Evolutionary conservation across 37 sponge, comb jelly and placozoan genomes (phyloP), one percentile per base, ranked within the genome.

Genomic region (Corticium candelabrum): DNA sequence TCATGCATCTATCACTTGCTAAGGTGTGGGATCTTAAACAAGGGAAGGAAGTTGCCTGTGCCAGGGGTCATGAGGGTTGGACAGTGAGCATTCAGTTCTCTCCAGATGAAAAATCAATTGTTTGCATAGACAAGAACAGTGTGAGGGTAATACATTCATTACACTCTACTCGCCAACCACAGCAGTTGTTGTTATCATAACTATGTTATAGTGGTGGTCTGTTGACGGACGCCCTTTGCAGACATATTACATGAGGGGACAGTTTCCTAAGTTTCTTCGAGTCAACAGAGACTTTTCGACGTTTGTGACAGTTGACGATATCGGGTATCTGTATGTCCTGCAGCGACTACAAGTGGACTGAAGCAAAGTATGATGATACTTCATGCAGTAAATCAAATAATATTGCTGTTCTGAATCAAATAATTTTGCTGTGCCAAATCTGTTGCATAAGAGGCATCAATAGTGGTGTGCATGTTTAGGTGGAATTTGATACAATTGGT

Each of bases 251-350:
- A 39, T 90, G 41, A 90, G 83, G 39, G 84, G 87, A 39, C 78
- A 83, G 0, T 90, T 86, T 83, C 84, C 86, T 7, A 90, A 90
- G 43, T 80, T 79, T 73, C 69, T 86, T 5, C 76, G 68, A 39
- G 85, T 90, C 78, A 81, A 81, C 2, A 79, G 84, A 2, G 87
- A 90, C 37, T 90, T 90, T 68, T 39, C 1, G 1, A 81, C 82
- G n/a, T 90, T 90, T 68, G 71, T 90, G 0, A 86, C 87, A 27
- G 83, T 86, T 33, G 90, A 86, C 41, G 83, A 90, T 38, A 82
- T 79, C 31, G 90, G 89, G 7, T 68, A 27, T 50, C 21, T 50
- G 15, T 50, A 50, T 50, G 11, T 21, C 21, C 62, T 50, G 11
- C 62, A 50, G 11, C 11, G 62, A 50, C 11, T 50, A n/a, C n/a